A percentile compares a stretch with the other conserved stretches of the same genome.
Conservation (phyloP, 2,797 vertebrate species). For the Columba guinea region DNA sequence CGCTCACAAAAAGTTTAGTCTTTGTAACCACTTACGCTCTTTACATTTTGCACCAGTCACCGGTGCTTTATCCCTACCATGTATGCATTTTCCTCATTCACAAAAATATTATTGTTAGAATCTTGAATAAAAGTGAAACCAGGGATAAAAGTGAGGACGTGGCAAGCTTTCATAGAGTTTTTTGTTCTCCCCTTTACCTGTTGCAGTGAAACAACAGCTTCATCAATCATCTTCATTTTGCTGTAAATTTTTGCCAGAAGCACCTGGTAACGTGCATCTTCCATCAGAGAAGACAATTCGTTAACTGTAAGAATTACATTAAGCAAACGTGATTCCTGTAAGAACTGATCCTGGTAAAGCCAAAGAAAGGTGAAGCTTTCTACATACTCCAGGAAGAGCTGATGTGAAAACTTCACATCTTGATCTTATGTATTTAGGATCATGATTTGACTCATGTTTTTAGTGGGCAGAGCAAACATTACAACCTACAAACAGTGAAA, state of each 20-base stretch:
- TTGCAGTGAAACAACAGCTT: conserved; percentile 87
- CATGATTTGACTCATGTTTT: background rate
- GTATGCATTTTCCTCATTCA: background rate
- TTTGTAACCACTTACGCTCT: background rate
- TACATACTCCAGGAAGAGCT: background rate
- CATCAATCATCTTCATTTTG: conserved; percentile 86
- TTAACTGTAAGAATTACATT: conserved; percentile 77
- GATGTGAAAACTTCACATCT: background rate
- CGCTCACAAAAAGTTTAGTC: background rate
- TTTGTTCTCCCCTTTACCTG: conserved; percentile 76
- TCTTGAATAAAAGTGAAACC: background rate
- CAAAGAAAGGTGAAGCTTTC: background rate
- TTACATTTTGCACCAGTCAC: background rate
- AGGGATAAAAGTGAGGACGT: background rate
- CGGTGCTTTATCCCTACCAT: background rate
- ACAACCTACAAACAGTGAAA: background rate
- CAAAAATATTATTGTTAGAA: background rate
- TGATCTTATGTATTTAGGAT: background rate
- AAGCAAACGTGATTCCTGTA: background rate
- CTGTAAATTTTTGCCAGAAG: conserved; percentile 92
- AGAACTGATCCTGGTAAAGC: background rate
- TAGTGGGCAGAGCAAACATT: background rate
- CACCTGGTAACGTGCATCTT: conserved; percentile 88
- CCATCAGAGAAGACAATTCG: conserved; percentile 86
- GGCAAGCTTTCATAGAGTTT: background rate